Evolutionary conservation across 92 coral and sea anemone genomes (phyloP), one percentile per base, ranked within the genome.

Genomic region (Heliopora coerulea): DNA sequence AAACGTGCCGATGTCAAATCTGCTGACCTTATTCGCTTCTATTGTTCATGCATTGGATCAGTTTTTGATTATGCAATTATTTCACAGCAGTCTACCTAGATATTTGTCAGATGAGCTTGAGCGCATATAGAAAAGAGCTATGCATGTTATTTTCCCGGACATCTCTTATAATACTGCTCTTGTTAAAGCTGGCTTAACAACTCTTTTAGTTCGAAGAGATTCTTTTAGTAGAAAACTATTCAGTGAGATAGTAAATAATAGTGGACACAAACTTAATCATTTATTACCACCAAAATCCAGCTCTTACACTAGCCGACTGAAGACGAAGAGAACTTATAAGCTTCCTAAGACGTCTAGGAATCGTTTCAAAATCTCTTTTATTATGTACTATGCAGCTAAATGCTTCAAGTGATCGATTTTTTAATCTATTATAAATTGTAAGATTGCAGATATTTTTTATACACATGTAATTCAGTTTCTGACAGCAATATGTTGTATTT

Each of bases 81-180:
- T 62, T 28, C 69, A 62, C 12, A 12, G n/a, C 24, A 8, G 69
- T 15, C 44, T 62, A 21, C 69, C 44, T 40, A 68, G 17, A 24
- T 59, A 18, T 74, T 19, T 41, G 12, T 25, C 67, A 40, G 30
- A 21, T 40, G 70, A 11, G 35, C 37, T 59, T n/a, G 67, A 63
- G 23, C 79, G 49, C 57, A 74, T 68, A 27, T 70, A 52, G 17
- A 52, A 52, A 24, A 52, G 58, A 52, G 23, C 21, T 17, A 18
- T 52, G 58, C 4, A 18, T 24, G 17, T 52, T 24, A 52, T 52
- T 4, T 52, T 52, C 27, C 58, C 58, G 17, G 58, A 7, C 5
- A 17, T 52, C 58, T 24, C 21, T 3, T 52, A 52, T 52, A 18
- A 17, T 18, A 18, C 5, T 18, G 58, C 58, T 18, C 3, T 37